Conservation (phyloP, 35 echinoderm and acorn worm species). For the Holothuria glaberrima region DNA sequence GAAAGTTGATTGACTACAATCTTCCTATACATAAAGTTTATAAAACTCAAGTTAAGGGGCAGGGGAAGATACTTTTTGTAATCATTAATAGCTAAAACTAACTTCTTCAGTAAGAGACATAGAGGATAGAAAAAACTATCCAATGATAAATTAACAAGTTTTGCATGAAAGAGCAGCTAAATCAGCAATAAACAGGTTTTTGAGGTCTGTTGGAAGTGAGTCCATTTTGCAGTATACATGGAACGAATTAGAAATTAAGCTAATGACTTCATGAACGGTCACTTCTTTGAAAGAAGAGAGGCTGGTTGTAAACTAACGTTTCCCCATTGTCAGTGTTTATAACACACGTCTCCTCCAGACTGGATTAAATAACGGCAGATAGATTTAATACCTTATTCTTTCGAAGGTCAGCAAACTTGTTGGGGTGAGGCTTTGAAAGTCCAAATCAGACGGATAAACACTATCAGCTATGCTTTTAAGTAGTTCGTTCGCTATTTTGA, state of each 20-base stretch:
- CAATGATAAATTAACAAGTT: conserved; percentile 31
- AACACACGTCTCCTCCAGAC: not conserved
- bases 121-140: not conserved
- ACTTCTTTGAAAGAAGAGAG: not conserved
- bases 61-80: not conserved
- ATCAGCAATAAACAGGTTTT: not conserved
- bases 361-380: conserved; percentile 1
- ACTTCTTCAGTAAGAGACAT: no score
- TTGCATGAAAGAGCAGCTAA: not conserved
- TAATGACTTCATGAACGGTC: conserved; percentile 14
- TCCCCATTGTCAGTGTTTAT: conserved; percentile 1
- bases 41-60: not conserved
- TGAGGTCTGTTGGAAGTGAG: not conserved
- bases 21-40: not conserved
- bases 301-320: not conserved
- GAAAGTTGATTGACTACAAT: conserved; percentile 9
- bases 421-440: not conserved
- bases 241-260: not conserved
- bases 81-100: no score
- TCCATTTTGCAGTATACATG: conserved; percentile 33
- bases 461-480: conserved; percentile 22
- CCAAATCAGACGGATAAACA: conserved; percentile 1
- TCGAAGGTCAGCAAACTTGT: conserved; percentile 20
- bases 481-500: not conserved
- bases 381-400: conserved; percentile 28